These are phyloP conservation scores for Caiman crocodilus DNA, from an alignment of 2,797 vertebrate genomes.

Conservation along the genomic window DNA sequence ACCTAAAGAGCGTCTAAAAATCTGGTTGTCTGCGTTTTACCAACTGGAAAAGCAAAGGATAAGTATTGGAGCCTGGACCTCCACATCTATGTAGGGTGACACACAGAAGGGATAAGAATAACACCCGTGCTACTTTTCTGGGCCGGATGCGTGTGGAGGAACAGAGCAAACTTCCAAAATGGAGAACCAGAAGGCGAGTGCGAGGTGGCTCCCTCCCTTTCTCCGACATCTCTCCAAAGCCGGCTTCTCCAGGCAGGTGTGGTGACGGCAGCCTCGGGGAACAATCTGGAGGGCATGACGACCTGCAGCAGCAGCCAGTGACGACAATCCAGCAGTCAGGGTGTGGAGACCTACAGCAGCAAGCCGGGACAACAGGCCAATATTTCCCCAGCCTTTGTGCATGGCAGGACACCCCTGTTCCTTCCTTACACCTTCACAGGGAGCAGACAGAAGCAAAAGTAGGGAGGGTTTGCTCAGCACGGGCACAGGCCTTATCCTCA, in stretches of 20 bases:
- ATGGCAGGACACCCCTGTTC: neutral
- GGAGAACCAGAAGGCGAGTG: too few relatives aligned
- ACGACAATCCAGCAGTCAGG: accelerated
- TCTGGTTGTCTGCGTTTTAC: neutral
- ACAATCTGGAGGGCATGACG: accelerated
- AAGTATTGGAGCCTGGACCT: neutral
- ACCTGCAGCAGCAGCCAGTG: neutral
- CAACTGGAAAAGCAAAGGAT: neutral
- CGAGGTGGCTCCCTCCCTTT: accelerated
- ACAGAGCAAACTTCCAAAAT: accelerated
- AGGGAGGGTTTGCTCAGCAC: too few relatives aligned
- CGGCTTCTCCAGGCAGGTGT: accelerated
- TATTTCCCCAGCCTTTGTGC: neutral
- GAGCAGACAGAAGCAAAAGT: too few relatives aligned
- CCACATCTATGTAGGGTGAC: accelerated
- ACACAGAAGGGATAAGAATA: neutral
- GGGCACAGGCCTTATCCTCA: neutral
- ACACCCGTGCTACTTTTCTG: too few relatives aligned
- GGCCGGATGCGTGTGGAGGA: neutral
- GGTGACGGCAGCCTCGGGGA: accelerated
- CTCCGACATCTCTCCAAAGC: accelerated
- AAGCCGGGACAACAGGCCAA: neutral
- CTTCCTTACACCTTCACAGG: accelerated
- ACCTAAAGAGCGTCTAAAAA: neutral
- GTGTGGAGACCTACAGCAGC: accelerated